Base-by-base conservation (phyloP, 1,140 invertebrate species). In the Listronotus bonariensis region DNA sequence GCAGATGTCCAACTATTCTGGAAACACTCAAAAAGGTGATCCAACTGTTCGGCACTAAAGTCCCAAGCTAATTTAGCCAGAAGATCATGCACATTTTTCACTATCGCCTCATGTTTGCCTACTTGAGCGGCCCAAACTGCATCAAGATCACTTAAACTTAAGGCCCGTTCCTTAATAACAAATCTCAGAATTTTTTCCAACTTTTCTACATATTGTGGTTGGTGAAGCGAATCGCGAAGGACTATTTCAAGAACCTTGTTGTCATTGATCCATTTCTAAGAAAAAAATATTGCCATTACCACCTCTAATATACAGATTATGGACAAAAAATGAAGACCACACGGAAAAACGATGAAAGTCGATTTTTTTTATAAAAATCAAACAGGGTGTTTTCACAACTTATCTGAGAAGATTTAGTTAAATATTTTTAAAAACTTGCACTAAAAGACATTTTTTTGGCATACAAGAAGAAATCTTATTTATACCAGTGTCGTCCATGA, bases 161-260 rank as follows among this genome's bases (percentile, higher is more conserved):
- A 80, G 9, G 94, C 91, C 72, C 93, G 90, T 78, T 97, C 95
- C 82, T 97, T 97, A 66, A 98, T 97, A 74, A 98, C 90, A 81
- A 98, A 98, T 54, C 96, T 86, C 62, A 98, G 85, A 76, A 99
- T 98, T 83, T 98, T 98, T 76, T 99, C 97, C 69, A 99, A 80
- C 75, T 98, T 97, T 74, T 99, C 97, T 20, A 98, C 97, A 81
- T 98, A 99, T 76, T 96, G 94, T 1, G 96, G 96, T 77, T 98
- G 96, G 83, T 98, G 97, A 42, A 99, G 83, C 10, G 94, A 97
- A 81, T 98, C 96, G 26, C 93, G 83, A 56, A 99, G 83, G 12
- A 98, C 95, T 71, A 98, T 98, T 78, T 96, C 93, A 46, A 99
- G 82, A 9, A 99, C 95, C 76, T 93, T 89, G 77, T 98, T 98